Percentiles rank a stretch among this genome's conserved stretches.
Evolutionary conservation across 2,113 vertebrate species (phyloP).

Genomic region (Nycticebus coucang): DNA sequence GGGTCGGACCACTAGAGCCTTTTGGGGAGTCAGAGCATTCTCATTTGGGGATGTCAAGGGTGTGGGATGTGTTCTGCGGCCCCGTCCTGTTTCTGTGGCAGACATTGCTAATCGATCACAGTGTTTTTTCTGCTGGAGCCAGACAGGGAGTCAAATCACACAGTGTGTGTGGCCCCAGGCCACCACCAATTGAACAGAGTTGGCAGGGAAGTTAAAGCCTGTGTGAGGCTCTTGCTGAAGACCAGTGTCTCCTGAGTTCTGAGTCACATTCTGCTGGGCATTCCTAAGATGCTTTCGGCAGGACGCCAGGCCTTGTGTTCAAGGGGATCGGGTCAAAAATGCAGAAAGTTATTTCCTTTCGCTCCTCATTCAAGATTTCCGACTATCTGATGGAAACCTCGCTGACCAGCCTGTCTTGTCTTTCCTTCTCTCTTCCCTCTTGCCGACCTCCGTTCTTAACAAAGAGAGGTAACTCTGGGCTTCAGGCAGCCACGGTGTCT

Average conservation of each 20-base stretch:
- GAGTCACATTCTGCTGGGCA: neutral
- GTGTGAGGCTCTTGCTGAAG: accelerated
- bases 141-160: neutral
- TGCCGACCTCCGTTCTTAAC: no score
- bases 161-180: neutral
- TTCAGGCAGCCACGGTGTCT: neutral
- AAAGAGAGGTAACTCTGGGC: neutral
- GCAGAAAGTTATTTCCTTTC: neutral
- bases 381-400: accelerated
- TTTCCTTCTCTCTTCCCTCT: neutral
- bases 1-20: accelerated
- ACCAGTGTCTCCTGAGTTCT: no score
- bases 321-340: neutral
- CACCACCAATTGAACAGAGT: accelerated
- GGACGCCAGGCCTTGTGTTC: neutral
- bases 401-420: accelerated
- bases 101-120: neutral
- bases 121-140: neutral
- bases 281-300: neutral
- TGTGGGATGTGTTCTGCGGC: no score
- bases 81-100: neutral
- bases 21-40: accelerated
- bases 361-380: neutral
- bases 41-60: accelerated
- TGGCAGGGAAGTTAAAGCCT: no score